Conservation (phyloP, 2,797 vertebrate species). For the Sarcophilus harrisii region DNA sequence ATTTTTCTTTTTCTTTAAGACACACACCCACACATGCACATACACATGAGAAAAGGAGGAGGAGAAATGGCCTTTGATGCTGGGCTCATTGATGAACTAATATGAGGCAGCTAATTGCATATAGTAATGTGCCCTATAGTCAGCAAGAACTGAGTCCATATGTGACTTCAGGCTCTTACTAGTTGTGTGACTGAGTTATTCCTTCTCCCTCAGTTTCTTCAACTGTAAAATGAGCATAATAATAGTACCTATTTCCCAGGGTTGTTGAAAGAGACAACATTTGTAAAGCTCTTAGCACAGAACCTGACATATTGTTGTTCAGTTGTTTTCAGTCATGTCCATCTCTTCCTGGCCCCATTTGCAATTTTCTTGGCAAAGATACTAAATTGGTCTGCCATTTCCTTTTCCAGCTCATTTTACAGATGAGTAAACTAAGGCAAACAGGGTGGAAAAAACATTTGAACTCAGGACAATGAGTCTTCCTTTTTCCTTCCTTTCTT, state of each 20-base stretch:
- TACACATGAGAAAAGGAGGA: neutral
- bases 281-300: neutral
- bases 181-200: neutral
- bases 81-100: neutral
- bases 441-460: neutral
- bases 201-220: neutral
- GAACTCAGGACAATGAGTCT: neutral
- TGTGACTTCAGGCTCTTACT: neutral
- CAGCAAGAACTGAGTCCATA: neutral
- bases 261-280: neutral
- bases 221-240: neutral
- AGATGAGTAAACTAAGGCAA: neutral
- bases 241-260: neutral
- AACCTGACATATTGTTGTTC: neutral
- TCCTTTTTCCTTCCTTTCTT: neutral
- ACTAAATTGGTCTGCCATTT: neutral
- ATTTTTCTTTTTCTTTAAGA: neutral
- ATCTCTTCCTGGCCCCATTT: neutral
- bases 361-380: neutral
- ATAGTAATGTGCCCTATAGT: neutral
- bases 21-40: no score
- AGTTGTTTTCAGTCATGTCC: neutral
- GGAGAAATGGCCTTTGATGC: neutral
- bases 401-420: neutral
- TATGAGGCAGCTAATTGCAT: neutral